phyloP scores from a whole-genome alignment of 2,888 invertebrate genomes.

The Brachypalpus laphriformis region DNA sequence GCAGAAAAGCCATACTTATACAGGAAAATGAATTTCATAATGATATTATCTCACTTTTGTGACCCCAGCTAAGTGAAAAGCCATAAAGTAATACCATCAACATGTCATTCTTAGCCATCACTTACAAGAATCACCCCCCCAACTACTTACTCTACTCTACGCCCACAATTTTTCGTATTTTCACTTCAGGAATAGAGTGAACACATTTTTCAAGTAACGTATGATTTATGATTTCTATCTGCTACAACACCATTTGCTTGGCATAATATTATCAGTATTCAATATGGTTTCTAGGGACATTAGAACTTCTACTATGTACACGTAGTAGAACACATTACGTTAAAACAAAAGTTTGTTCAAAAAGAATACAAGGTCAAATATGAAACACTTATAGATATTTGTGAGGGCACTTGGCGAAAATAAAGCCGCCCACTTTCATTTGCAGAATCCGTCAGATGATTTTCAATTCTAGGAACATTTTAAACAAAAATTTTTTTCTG shows the following conservation, averaged over 20 bases:
- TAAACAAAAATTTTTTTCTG: not conserved
- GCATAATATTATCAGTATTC: not conserved
- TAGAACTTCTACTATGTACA: not conserved
- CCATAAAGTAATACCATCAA: slow-evolving; percentile 17
- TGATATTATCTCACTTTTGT: not conserved
- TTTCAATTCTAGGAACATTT: not conserved
- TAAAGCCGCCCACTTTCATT: not conserved
- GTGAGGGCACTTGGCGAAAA: not conserved
- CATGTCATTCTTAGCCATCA: slow-evolving; percentile 16
- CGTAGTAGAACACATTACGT: not conserved
- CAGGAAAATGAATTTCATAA: not conserved
- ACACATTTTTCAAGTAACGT: slow-evolving; percentile 24
- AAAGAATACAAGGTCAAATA: not conserved
- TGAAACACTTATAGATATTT: not conserved
- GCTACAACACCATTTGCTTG: not conserved
- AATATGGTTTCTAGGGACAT: slow-evolving; percentile 21
- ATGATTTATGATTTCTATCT: slow-evolving; percentile 35
- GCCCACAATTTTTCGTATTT: not conserved
- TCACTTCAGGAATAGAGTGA: slow-evolving; percentile 9
- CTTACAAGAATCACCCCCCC: slow-evolving; percentile 2
- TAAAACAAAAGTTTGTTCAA: not conserved
- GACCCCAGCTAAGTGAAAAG: not conserved
- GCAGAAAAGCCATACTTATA: not conserved
- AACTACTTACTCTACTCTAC: not conserved
- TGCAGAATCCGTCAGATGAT: not conserved